These are phyloP conservation scores for Leptodactylus fallax DNA, from an alignment of 2,797 vertebrate genomes.

Conservation along the genomic window DNA sequence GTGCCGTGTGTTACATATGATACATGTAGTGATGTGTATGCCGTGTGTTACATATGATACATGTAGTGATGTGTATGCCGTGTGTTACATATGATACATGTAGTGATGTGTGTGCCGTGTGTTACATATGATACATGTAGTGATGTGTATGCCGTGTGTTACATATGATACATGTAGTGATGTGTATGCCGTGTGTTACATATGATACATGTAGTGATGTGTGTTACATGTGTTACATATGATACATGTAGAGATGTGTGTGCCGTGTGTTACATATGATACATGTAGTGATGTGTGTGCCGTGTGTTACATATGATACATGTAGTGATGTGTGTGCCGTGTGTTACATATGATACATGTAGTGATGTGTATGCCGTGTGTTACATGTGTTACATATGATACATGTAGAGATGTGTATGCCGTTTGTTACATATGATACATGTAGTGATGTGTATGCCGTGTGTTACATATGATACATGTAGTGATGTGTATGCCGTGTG, in stretches of 20 bases:
- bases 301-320: neutral
- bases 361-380: neutral
- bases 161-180: neutral
- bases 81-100: neutral
- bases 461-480: neutral
- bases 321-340: neutral
- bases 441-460: neutral
- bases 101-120: neutral
- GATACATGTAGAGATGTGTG: neutral
- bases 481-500: neutral
- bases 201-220: too few species aligned
- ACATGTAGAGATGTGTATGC: neutral
- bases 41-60: neutral
- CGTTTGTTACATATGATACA: neutral
- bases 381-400: neutral
- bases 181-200: neutral
- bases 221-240: neutral
- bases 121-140: neutral
- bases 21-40: neutral
- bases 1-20: neutral
- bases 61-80: neutral
- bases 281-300: neutral
- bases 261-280: neutral
- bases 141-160: neutral
- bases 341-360: neutral